Conservation (phyloP, 2,113 vertebrate species). For the Sphyrna mokarran region DNA sequence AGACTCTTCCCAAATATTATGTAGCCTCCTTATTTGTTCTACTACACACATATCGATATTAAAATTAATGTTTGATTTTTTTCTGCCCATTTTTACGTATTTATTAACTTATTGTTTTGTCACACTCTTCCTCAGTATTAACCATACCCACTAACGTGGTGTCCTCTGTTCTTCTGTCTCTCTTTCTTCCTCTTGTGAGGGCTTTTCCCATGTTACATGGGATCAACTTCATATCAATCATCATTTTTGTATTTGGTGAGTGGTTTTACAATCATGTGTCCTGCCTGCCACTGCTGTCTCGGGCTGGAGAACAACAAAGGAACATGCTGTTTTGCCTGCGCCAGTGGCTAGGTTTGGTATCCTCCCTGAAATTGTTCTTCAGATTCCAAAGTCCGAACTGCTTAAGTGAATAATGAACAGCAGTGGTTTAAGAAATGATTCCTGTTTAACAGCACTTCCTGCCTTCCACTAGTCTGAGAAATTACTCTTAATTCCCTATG, state of each 20-base stretch:
- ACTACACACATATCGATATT: no score
- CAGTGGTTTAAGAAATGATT: no score
- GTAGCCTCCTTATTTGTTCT: no score
- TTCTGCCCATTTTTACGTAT: neutral
- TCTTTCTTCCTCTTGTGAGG: neutral
- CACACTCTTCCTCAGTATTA: neutral
- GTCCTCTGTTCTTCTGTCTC: neutral
- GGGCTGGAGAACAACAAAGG: neutral
- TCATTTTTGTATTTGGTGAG: neutral
- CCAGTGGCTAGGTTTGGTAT: no score
- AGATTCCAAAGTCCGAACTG: neutral
- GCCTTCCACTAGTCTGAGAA: no score
- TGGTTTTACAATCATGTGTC: neutral
- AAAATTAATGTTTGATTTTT: no score
- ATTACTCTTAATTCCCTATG: no score
- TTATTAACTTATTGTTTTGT: neutral
- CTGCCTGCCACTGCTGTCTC: neutral
- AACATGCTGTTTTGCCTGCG: no score
- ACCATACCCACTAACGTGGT: neutral
- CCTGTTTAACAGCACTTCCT: no score
- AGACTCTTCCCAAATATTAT: neutral
- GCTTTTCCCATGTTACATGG: neutral
- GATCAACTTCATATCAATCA: neutral
- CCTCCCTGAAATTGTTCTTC: neutral
- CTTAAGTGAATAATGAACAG: no score